Evolutionary conservation across 2,888 invertebrate genomes (phyloP).

Genomic region (Branchinecta sandiegonensis): DNA sequence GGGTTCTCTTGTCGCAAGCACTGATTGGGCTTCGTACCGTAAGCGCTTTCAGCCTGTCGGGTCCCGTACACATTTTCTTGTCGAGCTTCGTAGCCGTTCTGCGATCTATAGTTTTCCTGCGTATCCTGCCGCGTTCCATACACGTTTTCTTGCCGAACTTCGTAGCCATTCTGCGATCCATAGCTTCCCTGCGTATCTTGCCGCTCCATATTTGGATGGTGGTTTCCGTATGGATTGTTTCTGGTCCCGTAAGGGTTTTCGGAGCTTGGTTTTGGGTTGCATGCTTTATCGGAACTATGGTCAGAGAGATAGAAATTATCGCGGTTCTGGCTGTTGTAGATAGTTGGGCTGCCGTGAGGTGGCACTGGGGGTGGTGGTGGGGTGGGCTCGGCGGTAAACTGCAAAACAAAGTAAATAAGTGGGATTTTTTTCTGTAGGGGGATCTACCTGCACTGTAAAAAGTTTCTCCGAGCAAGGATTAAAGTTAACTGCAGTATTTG

Average conservation of each 20-base stretch:
- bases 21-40: neutral
- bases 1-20: slow-evolving; percentile 4
- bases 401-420: too few species aligned
- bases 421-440: too few species aligned
- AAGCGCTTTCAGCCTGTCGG: neutral
- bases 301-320: neutral
- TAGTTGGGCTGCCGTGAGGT: neutral
- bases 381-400: too few species aligned
- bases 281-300: neutral
- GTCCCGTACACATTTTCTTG: neutral
- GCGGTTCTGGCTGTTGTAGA: neutral
- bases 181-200: neutral
- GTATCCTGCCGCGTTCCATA: neutral
- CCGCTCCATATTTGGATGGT: neutral
- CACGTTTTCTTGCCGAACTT: neutral
- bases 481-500: too few species aligned
- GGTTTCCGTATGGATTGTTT: too few species aligned
- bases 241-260: slow-evolving; percentile 4
- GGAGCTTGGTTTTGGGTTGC: neutral
- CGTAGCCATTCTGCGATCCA: too few species aligned
- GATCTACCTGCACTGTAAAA: too few species aligned
- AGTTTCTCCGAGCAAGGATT: too few species aligned
- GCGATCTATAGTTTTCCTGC: neutral
- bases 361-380: neutral
- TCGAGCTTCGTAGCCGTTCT: too few species aligned